Evolutionary conservation across 2,888 invertebrate genomes (phyloP).

Genomic region (Venusia cambrica): DNA sequence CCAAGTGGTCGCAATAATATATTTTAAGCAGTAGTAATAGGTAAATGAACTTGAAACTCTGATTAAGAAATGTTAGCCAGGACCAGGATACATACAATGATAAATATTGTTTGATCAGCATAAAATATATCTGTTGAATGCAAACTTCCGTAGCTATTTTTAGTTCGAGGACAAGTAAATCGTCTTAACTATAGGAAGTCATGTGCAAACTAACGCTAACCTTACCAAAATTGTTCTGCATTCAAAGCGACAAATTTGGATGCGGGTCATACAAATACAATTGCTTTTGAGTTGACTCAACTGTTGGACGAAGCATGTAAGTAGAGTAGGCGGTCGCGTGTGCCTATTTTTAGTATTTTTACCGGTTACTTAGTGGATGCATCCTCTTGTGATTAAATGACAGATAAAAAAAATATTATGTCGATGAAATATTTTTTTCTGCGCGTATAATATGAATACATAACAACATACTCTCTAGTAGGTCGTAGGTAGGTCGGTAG

Average conservation of each 20-base stretch:
- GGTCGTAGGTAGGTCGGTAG: no score
- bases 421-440: no score
- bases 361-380: slow-evolving; percentile 22
- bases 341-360: slow-evolving; percentile 30
- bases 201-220: slow-evolving; percentile 29
- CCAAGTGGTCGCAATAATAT: slow-evolving; percentile 18
- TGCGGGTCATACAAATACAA: slow-evolving; percentile 27
- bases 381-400: slow-evolving; percentile 22
- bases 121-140: slow-evolving; percentile 55
- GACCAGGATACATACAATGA: slow-evolving; percentile 36
- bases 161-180: slow-evolving; percentile 45
- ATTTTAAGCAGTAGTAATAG: slow-evolving; percentile 10
- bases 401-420: no score
- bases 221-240: slow-evolving; percentile 14
- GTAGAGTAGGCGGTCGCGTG: slow-evolving; percentile 23
- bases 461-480: no score
- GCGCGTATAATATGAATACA: no score
- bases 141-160: slow-evolving; percentile 57
- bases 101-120: slow-evolving; percentile 53
- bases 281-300: slow-evolving; percentile 25
- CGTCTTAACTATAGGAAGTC: slow-evolving; percentile 40
- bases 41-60: slow-evolving; percentile 14
- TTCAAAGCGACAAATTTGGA: slow-evolving; percentile 28
- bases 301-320: slow-evolving; percentile 21
- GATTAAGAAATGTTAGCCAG: slow-evolving; percentile 19